These are phyloP conservation scores for Crambe crambe DNA, from an alignment of 37 sponge, comb jelly and placozoan genomes.

Conservation along the genomic window DNA sequence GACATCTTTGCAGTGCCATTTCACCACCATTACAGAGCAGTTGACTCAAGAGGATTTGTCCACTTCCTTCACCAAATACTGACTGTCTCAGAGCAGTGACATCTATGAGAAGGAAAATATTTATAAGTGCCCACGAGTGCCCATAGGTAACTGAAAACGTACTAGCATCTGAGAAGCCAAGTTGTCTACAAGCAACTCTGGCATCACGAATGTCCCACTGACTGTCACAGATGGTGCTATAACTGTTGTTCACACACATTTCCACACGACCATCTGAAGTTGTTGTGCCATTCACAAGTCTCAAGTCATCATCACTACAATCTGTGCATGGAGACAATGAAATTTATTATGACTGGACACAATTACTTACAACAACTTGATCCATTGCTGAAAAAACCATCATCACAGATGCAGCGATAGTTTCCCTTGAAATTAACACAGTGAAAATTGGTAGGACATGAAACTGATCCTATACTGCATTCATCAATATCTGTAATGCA, in stretches of 20 bases:
- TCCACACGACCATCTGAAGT: slow-evolving; percentile 19
- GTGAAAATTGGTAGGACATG: not conserved
- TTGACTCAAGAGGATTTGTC: not conserved
- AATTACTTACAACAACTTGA: not conserved
- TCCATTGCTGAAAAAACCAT: not conserved
- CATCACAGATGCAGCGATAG: not conserved
- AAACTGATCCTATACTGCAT: not conserved
- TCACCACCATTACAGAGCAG: slow-evolving; percentile 29
- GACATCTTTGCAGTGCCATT: not conserved
- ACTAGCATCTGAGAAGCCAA: not conserved
- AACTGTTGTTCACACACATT: slow-evolving; percentile 3
- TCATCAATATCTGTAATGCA: not conserved
- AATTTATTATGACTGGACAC: not conserved
- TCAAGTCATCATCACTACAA: slow-evolving; percentile 18
- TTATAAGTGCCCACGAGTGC: not conserved
- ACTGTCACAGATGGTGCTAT: slow-evolving; percentile 20
- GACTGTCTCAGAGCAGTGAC: not conserved
- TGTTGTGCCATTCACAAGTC: slow-evolving; percentile 19
- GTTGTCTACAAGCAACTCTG: slow-evolving; percentile 27
- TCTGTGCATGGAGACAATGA: not conserved
- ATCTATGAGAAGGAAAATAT: not conserved
- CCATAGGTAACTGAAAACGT: too few species aligned
- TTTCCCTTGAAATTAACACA: not conserved
- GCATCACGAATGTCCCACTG: slow-evolving; percentile 23
- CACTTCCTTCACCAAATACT: not conserved